Percentiles rank a stretch among this genome's conserved stretches.
Evolutionary conservation across 2,797 vertebrate genomes (phyloP).

Genomic region (Meriones psammophilus): DNA sequence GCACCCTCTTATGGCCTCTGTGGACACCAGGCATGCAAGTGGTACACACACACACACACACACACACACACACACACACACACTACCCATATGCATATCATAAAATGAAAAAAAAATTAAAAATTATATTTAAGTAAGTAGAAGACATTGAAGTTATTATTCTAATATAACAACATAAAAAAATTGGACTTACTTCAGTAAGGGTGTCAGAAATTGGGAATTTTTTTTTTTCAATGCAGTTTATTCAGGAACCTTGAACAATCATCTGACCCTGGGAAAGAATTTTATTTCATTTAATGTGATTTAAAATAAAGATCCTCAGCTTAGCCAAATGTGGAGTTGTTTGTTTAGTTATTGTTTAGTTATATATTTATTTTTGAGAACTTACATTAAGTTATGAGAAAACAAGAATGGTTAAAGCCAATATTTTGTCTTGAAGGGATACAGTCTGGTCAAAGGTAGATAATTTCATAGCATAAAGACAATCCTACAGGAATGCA

Average conservation of each 20-base stretch:
- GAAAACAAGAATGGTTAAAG: background rate
- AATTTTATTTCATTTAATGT: background rate
- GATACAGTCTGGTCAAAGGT: constrained; percentile 42
- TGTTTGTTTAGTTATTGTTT: no score
- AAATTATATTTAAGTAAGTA: background rate
- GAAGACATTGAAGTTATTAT: background rate
- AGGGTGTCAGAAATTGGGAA: constrained; percentile 22
- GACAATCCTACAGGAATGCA: background rate
- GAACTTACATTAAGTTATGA: background rate
- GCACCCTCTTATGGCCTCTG: background rate
- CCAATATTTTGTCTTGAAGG: background rate
- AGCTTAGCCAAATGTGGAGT: no score
- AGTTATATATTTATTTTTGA: constrained; percentile 42
- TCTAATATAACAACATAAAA: background rate
- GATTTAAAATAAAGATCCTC: no score
- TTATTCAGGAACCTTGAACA: no score
- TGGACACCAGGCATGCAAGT: background rate
- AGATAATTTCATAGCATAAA: background rate
- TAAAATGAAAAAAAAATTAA: background rate
- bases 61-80: background rate
- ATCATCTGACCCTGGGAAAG: no score
- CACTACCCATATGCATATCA: no score
- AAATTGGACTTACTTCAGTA: background rate
- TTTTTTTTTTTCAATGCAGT: no score
- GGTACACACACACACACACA: background rate